Evolutionary conservation across 92 coral and sea anemone genomes (phyloP), one percentile per base, ranked within the genome.

Genomic region (Zoanthus sociatus): DNA sequence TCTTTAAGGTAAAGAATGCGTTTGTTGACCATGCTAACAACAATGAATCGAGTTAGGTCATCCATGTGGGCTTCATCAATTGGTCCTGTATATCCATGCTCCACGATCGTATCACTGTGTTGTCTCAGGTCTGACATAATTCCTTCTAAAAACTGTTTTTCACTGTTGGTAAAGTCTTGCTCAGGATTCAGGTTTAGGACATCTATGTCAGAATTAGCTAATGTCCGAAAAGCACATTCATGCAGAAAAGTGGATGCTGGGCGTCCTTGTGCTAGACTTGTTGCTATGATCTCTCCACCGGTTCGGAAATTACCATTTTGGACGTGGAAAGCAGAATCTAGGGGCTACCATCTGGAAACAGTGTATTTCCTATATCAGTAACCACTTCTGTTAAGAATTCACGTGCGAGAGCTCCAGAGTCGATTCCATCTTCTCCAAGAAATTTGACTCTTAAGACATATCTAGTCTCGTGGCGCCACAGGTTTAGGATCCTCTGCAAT

Each of bases 401-500:
- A 47, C 66, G 69, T 50, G 83, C 16, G 11, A 86, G 48, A 44
- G 89, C 89, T 4, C 89, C 84, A 32, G 47, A 60, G 83, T 76
- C 89, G 20, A 86, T 86, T 16, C 89, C 89, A 76, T 76, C 83
- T 46, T 86, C 89, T 33, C 76, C 83, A 60, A 86, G 79, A 37
- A 26, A 84, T 50, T 84, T 84, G 46, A 84, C 87, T 30, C 71
- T 79, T 20, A 79, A 33, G 74, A 70, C 46, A 30, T 26, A 70
- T 70, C 74, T 70, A 70, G 74, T 70, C 74, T 30, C 74, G 32
- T 69, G 74, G 74, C 44, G 46, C 74, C 74, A 69, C 74, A 70
- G 74, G n/a, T 32, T 32, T 70, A 70, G 74, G 74, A 70, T 70
- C 44, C 74, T 70, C 74, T 70, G 74, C 74, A 70, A 70, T 70